Conservation (phyloP, 30 jellyfish, hydroid and myxozoan genomes). For the Aurelia sp. region DNA sequence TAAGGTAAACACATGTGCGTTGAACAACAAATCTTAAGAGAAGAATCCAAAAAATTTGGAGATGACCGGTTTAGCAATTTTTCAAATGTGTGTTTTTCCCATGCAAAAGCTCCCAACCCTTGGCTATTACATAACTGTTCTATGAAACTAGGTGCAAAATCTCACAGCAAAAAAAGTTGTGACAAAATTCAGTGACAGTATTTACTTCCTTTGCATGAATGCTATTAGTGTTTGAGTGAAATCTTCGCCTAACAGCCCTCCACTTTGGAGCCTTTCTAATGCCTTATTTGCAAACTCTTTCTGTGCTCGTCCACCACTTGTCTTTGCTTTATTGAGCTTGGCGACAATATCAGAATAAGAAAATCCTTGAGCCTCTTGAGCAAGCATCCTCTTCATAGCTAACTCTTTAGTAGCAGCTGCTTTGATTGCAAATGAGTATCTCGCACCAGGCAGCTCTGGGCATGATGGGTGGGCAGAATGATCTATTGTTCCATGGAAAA, state of each 20-base stretch:
- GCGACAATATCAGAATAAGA: neutral
- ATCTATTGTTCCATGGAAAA: slow-evolving; percentile 65
- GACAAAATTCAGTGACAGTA: no score
- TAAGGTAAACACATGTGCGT: no score
- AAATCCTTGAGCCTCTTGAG: slow-evolving; percentile 1
- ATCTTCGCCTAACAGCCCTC: slow-evolving; percentile 5
- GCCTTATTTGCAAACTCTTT: slow-evolving; percentile 21
- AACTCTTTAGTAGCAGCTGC: slow-evolving; percentile 29
- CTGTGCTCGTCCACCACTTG: slow-evolving; percentile 15
- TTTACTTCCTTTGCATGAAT: neutral
- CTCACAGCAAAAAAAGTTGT: no score
- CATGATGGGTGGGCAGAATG: slow-evolving; percentile 72
- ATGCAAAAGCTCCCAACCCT: no score
- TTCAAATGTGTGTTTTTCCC: no score
- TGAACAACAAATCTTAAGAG: no score
- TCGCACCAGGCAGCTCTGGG: slow-evolving; percentile 63
- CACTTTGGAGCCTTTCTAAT: neutral
- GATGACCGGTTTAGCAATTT: no score
- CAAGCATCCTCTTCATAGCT: slow-evolving; percentile 29
- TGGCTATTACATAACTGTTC: no score
- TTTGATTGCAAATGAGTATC: slow-evolving; percentile 72
- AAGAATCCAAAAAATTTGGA: no score
- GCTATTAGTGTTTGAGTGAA: neutral
- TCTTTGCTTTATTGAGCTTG: neutral
- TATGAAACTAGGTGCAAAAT: no score